Conservation (phyloP, 2,113 vertebrate genomes). For the Platycercus adscitus region DNA sequence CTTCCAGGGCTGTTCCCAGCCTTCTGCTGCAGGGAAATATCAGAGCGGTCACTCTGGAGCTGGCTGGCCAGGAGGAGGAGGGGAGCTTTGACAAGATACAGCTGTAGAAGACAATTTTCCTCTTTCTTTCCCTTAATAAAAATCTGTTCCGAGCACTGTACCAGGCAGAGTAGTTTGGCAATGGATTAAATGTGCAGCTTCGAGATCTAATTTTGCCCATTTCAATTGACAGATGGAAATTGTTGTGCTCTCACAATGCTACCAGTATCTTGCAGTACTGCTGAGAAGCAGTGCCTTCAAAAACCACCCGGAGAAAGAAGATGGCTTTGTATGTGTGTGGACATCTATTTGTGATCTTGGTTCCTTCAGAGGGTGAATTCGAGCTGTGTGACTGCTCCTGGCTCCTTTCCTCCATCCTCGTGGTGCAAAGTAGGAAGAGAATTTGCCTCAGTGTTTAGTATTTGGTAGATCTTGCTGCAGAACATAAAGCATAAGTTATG, state of each 20-base stretch:
- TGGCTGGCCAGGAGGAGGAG: neutral
- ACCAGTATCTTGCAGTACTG: neutral
- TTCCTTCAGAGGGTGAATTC: neutral
- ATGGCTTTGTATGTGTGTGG: neutral
- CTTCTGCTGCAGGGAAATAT: neutral
- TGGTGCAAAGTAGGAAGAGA: neutral
- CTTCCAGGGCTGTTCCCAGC: neutral
- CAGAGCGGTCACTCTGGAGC: neutral
- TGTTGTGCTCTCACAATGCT: neutral
- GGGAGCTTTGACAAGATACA: constrained; percentile 27
- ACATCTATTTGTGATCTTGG: neutral
- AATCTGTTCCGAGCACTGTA: neutral
- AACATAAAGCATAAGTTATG: neutral
- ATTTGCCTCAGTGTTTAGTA: neutral
- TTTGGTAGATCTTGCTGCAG: neutral
- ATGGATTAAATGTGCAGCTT: neutral
- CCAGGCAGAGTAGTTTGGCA: constrained; percentile 29
- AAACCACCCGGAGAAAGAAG: neutral
- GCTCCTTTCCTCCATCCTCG: neutral
- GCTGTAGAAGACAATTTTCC: constrained; percentile 47
- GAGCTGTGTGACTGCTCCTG: neutral
- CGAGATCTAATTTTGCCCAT: constrained; percentile 13
- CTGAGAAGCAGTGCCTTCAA: neutral
- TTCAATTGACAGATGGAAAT: constrained; percentile 56
- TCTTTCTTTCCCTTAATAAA: neutral